Percentiles rank a stretch among this genome's conserved stretches.
Evolutionary conservation across 2,797 vertebrate genomes (phyloP).

Genomic region (Linurgus olivaceus): DNA sequence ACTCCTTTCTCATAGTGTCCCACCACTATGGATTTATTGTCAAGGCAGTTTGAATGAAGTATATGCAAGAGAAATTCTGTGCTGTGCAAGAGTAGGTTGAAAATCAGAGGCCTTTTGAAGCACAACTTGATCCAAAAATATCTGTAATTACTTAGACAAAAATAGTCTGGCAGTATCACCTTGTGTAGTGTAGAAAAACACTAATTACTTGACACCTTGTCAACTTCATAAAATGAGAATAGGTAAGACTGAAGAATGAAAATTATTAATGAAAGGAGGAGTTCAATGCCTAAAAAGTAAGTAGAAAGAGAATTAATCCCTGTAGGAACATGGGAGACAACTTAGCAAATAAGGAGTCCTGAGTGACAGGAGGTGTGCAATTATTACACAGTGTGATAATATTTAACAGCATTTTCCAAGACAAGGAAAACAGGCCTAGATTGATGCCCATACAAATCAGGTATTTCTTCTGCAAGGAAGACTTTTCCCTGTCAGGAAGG

Average conservation of each 20-base stretch:
- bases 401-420: not conserved
- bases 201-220: conserved; percentile 5
- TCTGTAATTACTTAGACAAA: not conserved
- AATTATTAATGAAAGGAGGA: not conserved
- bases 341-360: not conserved
- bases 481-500: not conserved
- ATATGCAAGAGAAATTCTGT: not conserved
- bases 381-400: not conserved
- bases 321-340: not conserved
- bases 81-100: not conserved
- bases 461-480: not conserved
- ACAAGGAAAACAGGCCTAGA: not conserved
- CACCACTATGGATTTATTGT: not conserved
- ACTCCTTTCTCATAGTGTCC: not conserved
- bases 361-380: not conserved
- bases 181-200: not conserved
- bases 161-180: not conserved
- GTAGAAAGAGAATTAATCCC: not conserved
- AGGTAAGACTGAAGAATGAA: not conserved
- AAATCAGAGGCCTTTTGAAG: not conserved
- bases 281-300: not conserved
- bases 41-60: not conserved
- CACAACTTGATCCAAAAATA: not conserved
- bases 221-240: not conserved
- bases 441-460: not conserved